Percentiles rank a stretch among this genome's conserved stretches.
phyloP scores from a whole-genome alignment of 2,113 vertebrate genomes.

The Calyptommatus sinebrachiatus region DNA sequence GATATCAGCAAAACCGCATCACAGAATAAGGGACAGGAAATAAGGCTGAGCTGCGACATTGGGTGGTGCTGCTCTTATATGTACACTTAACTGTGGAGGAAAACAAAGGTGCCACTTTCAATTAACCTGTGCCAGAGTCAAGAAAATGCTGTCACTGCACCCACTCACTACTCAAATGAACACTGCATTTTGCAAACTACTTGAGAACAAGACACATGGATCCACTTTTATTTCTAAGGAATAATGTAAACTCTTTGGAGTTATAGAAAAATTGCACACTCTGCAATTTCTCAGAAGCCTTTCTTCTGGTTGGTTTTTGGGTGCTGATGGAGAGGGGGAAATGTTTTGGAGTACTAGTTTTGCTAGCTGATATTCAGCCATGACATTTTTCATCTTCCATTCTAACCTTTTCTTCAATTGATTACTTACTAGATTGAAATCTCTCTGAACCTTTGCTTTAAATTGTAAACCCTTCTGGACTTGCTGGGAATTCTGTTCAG shows the following conservation, averaged over 20 bases:
- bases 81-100: accelerated
- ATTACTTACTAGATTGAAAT: no score
- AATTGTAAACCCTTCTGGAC: neutral
- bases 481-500: neutral
- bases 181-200: neutral
- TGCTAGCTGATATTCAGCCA: neutral
- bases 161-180: neutral
- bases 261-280: neutral
- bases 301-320: neutral
- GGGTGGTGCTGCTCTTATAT: accelerated
- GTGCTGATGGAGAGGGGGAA: neutral
- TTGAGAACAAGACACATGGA: neutral
- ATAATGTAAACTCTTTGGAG: neutral
- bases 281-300: neutral
- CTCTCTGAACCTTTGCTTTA: neutral
- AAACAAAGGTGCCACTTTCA: neutral
- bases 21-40: neutral
- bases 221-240: neutral
- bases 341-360: neutral
- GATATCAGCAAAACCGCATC: accelerated
- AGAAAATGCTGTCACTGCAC: neutral
- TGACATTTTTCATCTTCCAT: neutral
- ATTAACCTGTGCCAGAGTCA: neutral
- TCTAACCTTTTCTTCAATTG: no score
- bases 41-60: neutral